phyloP scores from a whole-genome alignment of 1,140 invertebrate genomes.

The Aphis craccivora region DNA sequence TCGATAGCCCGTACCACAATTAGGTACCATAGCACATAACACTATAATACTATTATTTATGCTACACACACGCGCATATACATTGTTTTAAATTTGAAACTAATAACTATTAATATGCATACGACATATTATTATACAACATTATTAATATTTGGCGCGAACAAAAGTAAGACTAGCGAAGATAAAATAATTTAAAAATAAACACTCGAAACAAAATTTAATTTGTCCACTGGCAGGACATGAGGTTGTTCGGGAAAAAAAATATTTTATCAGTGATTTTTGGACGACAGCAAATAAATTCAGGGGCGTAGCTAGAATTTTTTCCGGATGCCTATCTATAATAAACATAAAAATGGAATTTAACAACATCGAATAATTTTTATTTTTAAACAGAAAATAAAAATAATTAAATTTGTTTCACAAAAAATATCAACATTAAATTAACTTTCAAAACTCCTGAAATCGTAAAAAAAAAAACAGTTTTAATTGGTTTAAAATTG shows the following conservation, averaged over 20 bases:
- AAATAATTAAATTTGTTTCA: not conserved
- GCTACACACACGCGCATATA: not conserved
- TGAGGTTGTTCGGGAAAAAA: not conserved
- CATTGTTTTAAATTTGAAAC: not conserved
- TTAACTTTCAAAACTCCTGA: too few relatives aligned
- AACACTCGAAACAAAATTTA: not conserved
- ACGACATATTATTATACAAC: not conserved
- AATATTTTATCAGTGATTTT: not conserved
- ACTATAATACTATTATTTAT: not conserved
- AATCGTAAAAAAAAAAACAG: too few relatives aligned
- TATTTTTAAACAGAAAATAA: not conserved
- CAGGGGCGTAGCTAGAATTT: too few relatives aligned
- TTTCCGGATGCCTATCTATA: too few relatives aligned
- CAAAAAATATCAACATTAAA: too few relatives aligned
- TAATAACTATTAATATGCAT: not conserved
- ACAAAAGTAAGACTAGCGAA: not conserved
- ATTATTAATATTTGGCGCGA: too few relatives aligned
- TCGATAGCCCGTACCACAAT: not conserved
- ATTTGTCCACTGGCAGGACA: not conserved
- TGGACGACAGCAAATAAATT: not conserved
- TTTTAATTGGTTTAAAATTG: too few relatives aligned
- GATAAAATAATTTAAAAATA: not conserved
- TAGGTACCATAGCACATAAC: not conserved
- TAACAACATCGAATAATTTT: not conserved
- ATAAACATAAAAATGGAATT: not conserved